Percentiles rank a stretch among this genome's conserved stretches.
Conservation (phyloP, 2,888 invertebrate species). For the Drosophila nr. perissopoda region DNA sequence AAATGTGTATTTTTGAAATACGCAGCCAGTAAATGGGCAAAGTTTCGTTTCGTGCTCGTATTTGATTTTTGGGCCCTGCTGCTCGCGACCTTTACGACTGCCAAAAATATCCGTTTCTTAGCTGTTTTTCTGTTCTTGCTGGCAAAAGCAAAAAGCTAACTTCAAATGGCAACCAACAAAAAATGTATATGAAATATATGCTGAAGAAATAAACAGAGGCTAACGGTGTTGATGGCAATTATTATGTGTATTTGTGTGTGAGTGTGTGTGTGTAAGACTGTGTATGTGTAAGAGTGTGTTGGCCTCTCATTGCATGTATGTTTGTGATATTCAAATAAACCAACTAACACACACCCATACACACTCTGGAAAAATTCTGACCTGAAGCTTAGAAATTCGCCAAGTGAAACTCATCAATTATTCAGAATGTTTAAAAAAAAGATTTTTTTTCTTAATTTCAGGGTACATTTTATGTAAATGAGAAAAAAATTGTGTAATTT, state of each 20-base stretch:
- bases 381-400: background rate
- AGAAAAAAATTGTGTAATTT: too few relatives aligned
- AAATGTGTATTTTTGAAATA: constrained; percentile 38
- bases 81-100: constrained; percentile 24
- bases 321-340: constrained; percentile 69
- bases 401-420: background rate
- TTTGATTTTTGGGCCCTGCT: constrained; percentile 56
- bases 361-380: background rate
- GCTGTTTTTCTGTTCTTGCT: constrained; percentile 25
- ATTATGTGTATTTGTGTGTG: constrained; percentile 52
- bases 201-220: constrained; percentile 42
- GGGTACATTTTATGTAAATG: too few relatives aligned
- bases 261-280: background rate
- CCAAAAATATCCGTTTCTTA: constrained; percentile 40
- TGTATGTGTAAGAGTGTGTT: background rate
- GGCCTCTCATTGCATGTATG: constrained; percentile 38
- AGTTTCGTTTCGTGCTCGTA: constrained; percentile 61
- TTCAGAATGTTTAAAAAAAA: background rate
- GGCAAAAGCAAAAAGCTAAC: constrained; percentile 49
- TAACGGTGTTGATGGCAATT: constrained; percentile 68
- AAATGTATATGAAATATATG: constrained; percentile 27
- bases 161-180: constrained; percentile 55
- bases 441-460: too few relatives aligned
- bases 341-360: constrained; percentile 32
- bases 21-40: constrained; percentile 70